Base-by-base conservation (phyloP, 2,797 vertebrate genomes). In the Otolemur crassicaudatus region DNA sequence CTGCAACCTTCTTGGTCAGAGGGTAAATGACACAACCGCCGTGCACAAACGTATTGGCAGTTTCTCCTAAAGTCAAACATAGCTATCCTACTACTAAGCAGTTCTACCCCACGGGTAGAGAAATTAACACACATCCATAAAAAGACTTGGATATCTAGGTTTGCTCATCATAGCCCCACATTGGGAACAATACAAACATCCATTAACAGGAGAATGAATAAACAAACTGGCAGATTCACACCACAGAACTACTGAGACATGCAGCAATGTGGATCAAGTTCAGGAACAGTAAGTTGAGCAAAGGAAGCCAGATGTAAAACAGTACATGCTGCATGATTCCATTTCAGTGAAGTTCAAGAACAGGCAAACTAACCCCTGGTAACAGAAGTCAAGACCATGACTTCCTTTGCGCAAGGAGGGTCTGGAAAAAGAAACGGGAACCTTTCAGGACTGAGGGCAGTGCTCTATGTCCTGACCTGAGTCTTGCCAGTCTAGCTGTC, bases 41-140 rank as follows among this genome's bases (percentile, higher is more conserved):
- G 11, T 7, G 8, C 23, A 77, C 20, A 87, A 53, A 60, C 11
- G 25, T 76, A 34, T 56, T 43, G 61, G 9, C 17, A 87, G 58
- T 34, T 88, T 85, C 87, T 95, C 40, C 81, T 76, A 72, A 94
- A 75, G 83, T 87, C 89, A 92, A 87, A 76, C 5, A 92, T 0
- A 43, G 6, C 1, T 85, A 58, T 49, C 31, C 49, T 79, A 75
- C 20, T 56, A 90, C 17, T 49, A 12, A 56, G n/a, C 12, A 69
- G 60, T 67, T 31, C 56, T 3, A 61, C 65, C 87, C 27, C 53
- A 87, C 77, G 49, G 40, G 73, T 70, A 87, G 29, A 84, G 53
- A 95, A 94, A 84, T 81, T 84, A 87, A 70, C 61, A 84, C 2
- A 69, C 12, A 6, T 56, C 37, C 49, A 70, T 31, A 84, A 89